These are phyloP conservation scores for Neogobius melanostomus DNA, from an alignment of 2,113 vertebrate genomes.

Conservation along the genomic window DNA sequence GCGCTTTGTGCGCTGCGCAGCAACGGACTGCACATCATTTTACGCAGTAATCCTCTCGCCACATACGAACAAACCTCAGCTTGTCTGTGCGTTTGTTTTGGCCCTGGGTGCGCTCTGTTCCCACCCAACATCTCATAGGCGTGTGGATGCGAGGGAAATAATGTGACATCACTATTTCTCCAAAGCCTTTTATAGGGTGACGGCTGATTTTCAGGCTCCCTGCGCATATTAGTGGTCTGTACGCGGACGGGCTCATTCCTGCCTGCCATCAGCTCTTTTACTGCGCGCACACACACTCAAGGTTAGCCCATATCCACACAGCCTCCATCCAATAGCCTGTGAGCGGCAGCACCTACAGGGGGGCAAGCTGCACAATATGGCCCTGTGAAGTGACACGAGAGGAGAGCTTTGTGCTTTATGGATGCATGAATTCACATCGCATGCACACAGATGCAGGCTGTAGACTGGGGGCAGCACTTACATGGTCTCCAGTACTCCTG, in stretches of 20 bases:
- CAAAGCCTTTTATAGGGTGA: slow-evolving; percentile 61
- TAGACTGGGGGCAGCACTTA: slow-evolving; percentile 68
- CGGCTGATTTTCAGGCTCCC: slow-evolving; percentile 59
- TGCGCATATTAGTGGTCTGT: slow-evolving; percentile 67
- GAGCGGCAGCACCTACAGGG: slow-evolving; percentile 12
- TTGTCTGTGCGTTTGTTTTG: slow-evolving; percentile 48
- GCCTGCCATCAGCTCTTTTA: slow-evolving; percentile 48
- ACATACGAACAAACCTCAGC: slow-evolving; percentile 33
- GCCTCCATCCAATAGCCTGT: slow-evolving; percentile 23
- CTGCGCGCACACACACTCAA: slow-evolving; percentile 62
- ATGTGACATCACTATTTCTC: slow-evolving; percentile 72
- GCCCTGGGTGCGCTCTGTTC: slow-evolving; percentile 42
- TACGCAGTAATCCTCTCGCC: slow-evolving; percentile 64
- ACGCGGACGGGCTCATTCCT: slow-evolving; percentile 64
- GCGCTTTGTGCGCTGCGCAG: slow-evolving; percentile 65
- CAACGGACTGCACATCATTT: slow-evolving; percentile 65
- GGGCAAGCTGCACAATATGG: slow-evolving; percentile 27
- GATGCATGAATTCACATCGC: slow-evolving; percentile 34
- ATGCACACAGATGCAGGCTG: slow-evolving; percentile 47
- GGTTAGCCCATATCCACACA: slow-evolving; percentile 64
- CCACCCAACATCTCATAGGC: slow-evolving; percentile 50
- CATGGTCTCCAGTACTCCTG: slow-evolving; percentile 79
- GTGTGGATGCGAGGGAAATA: slow-evolving; percentile 31
- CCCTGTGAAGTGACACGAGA: slow-evolving; percentile 26
- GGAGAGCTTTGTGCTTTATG: slow-evolving; percentile 8